phyloP scores from a whole-genome alignment of 2,113 vertebrate genomes.

The Indicator indicator region DNA sequence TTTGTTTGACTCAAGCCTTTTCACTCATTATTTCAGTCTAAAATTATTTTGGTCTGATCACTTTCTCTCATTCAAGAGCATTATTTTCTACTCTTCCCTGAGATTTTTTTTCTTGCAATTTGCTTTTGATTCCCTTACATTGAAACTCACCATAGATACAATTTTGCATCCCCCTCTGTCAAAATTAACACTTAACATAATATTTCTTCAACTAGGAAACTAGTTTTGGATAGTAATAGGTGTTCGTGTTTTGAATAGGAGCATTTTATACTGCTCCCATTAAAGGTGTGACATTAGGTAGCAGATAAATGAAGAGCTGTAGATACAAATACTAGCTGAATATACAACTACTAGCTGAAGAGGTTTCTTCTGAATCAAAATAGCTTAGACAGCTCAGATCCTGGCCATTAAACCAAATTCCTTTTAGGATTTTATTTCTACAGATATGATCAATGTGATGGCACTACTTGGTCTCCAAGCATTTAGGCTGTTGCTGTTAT shows the following conservation, averaged over 20 bases:
- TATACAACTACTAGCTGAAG: not conserved
- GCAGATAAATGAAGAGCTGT: not conserved
- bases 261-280: not conserved
- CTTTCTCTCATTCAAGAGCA: not conserved
- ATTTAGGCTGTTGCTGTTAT: not conserved
- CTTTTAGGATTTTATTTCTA: not conserved
- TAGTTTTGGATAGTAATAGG: not conserved
- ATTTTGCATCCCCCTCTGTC: not conserved
- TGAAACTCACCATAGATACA: not conserved
- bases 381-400: not conserved
- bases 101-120: not conserved
- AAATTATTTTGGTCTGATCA: not conserved
- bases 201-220: not conserved
- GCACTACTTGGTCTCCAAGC: not conserved
- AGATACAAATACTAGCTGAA: not conserved
- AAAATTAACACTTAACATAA: not conserved
- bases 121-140: not conserved
- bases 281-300: not conserved
- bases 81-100: not conserved
- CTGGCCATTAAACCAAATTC: not conserved
- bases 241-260: not conserved
- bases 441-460: not conserved
- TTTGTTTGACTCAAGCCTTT: not conserved
- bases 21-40: not conserved
- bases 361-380: not conserved